phyloP scores from a whole-genome alignment of 1,140 invertebrate genomes.

The Lutraria rhynchaena region DNA sequence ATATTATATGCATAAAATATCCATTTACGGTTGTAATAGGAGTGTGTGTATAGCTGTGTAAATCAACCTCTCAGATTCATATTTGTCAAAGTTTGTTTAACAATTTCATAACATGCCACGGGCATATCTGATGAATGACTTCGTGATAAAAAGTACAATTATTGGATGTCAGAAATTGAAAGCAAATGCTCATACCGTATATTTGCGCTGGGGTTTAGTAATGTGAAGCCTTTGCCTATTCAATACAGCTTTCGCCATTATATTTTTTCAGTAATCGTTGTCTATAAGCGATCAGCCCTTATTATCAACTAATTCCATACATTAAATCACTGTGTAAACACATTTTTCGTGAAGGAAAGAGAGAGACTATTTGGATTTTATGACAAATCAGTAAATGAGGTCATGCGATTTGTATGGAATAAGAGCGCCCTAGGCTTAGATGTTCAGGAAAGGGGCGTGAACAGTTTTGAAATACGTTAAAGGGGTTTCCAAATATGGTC shows the following conservation, averaged over 20 bases:
- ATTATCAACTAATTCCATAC: conserved; percentile 40
- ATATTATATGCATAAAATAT: no score
- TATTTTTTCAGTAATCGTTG: conserved; percentile 1
- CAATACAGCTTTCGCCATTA: conserved; percentile 15
- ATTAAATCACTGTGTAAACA: conserved; percentile 13
- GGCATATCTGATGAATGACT: no score
- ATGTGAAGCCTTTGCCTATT: neutral
- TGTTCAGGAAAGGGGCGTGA: conserved; percentile 50
- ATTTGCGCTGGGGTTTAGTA: conserved; percentile 16
- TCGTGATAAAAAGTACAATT: no score
- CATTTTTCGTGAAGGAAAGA: conserved; percentile 3
- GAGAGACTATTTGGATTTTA: conserved; percentile 6
- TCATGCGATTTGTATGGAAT: conserved; percentile 23
- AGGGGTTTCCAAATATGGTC: conserved; percentile 27
- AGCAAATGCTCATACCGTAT: neutral
- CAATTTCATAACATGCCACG: no score
- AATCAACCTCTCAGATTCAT: no score
- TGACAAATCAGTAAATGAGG: conserved; percentile 56
- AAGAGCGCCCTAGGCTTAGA: conserved; percentile 8
- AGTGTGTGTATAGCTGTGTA: no score
- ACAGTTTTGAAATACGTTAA: conserved; percentile 8
- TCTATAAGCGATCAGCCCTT: conserved; percentile 25
- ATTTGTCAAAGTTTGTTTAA: no score
- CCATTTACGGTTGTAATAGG: no score
- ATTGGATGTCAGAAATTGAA: no score